Evolutionary conservation across 2,888 invertebrate species (phyloP), one percentile per base, ranked within the genome.

Genomic region (Archips crataeganus): DNA sequence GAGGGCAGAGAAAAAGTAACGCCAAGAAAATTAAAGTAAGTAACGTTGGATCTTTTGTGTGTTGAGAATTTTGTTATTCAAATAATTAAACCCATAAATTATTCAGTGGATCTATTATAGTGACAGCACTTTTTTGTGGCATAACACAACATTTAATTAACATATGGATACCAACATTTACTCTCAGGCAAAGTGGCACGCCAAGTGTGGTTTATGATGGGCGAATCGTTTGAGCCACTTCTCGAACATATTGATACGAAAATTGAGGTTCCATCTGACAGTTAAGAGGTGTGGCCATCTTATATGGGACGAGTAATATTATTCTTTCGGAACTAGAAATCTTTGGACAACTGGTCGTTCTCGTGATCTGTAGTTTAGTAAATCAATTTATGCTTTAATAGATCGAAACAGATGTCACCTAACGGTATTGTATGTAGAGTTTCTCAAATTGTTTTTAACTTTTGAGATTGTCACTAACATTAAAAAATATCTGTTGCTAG

Each of bases 121-220:
- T 23, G 5, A 36, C 3, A 36, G 3, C 5, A 36, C 36, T 6
- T 15, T 15, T 15, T 51, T 51, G 51, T 51, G 15, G 15, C 15
- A 51, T 9, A 51, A 6, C 8, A 15, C 15, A 15, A n/a, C 15
- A 51, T 15, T 32, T 23, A 32, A 32, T 57, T 57, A 32, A 57
- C 32, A 57, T 32, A 11, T 5, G 32, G 57, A 32, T 32, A 57
- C 32, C 1, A 36, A 57, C 23, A 10, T 57, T 10, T 32, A 57
- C 32, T 57, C 2, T 9, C 4, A 32, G 23, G 32, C 32, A 32
- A 57, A 57, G 57, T 57, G 57, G 32, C 57, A 57, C 57, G 11
- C 3, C 57, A 10, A 32, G 57, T 57, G 57, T 57, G 57, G 57
- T 57, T 57, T 57, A 57, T 57, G 57, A 57, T 57, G 57, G 57